Evolutionary conservation across 2,113 vertebrate species (phyloP), one percentile per base, ranked within the genome.

Genomic region (Pseudonaja textilis): DNA sequence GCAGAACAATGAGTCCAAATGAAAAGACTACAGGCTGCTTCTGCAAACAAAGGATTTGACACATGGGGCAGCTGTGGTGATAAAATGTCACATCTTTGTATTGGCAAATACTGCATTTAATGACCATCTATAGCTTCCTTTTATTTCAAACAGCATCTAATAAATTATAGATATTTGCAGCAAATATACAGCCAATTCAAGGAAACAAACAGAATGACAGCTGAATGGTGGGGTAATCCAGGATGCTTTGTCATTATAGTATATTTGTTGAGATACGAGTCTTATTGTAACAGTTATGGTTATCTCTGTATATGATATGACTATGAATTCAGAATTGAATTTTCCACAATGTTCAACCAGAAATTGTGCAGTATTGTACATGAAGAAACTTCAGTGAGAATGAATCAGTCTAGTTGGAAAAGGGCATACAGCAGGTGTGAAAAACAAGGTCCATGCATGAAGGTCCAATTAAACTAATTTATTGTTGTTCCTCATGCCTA

Each of bases 1-100:
- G 92, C 50, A 94, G 81, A 59, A 42, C 18, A 87, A 5, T 90
- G 26, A 89, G 92, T 93, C 90, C 94, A 85, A 96, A 93, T 59
- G 14, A 91, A 88, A 93, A 94, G 1, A 0, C 0, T 89, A 69
- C 64, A 20, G 11, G n/a, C 0, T 94, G 3, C 42, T 50, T 89
- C 85, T 39, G 8, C 42, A 59, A 50, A 89, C 52, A n/a, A 87
- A 91, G 54, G 25, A 47, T 50, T 54, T 47, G 55, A 11, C 9
- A 86, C 4, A 12, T 22, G 45, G 57, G 61, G 42, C 23, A 59
- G 55, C 45, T 61, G 12, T 29, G 42, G 88, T 52, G 87, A 14
- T 5, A 42, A 14, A 52, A 23, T 52, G 42, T n/a, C 85, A 88
- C 22, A 18, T 39, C 64, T 74, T 74, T 50, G 7, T 88, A 25